Conservation (phyloP, 2,113 vertebrate species). For the Lagopus muta region DNA sequence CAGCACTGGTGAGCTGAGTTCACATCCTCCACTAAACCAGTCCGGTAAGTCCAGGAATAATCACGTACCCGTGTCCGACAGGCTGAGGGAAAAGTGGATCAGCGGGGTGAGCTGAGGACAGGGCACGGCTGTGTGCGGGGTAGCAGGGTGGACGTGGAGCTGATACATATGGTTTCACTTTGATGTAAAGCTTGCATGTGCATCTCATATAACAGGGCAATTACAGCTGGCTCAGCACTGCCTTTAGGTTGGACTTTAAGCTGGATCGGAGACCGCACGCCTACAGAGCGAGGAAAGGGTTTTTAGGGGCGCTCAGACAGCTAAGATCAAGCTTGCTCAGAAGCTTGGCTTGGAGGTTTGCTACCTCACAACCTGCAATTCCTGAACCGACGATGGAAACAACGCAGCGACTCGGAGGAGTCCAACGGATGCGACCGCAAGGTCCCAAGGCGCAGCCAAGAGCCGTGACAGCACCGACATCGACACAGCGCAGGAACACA, state of each 20-base stretch:
- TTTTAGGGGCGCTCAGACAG: background rate
- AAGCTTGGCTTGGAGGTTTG: background rate
- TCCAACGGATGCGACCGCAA: background rate
- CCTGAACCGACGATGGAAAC: background rate
- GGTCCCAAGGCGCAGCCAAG: background rate
- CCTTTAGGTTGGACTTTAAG: background rate
- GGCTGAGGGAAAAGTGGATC: conserved; percentile 35
- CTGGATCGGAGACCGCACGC: accelerated
- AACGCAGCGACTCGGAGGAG: background rate
- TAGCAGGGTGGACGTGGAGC: background rate
- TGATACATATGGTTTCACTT: conserved; percentile 35
- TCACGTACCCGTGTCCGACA: background rate
- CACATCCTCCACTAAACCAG: conserved; percentile 39
- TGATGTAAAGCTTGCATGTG: background rate
- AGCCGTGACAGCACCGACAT: background rate
- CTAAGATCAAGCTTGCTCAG: background rate
- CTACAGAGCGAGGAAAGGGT: accelerated
- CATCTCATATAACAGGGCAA: background rate
- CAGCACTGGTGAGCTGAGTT: background rate
- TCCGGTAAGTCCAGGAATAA: background rate
- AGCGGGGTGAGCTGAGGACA: conserved; percentile 65
- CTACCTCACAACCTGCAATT: background rate
- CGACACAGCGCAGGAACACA: background rate
- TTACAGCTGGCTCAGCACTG: background rate
- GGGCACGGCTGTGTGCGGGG: background rate